A percentile compares a stretch with the other conserved stretches of the same genome.
These are phyloP conservation scores for Poliocrania exsul DNA, from an alignment of 2,797 vertebrate species.

Conservation along the genomic window DNA sequence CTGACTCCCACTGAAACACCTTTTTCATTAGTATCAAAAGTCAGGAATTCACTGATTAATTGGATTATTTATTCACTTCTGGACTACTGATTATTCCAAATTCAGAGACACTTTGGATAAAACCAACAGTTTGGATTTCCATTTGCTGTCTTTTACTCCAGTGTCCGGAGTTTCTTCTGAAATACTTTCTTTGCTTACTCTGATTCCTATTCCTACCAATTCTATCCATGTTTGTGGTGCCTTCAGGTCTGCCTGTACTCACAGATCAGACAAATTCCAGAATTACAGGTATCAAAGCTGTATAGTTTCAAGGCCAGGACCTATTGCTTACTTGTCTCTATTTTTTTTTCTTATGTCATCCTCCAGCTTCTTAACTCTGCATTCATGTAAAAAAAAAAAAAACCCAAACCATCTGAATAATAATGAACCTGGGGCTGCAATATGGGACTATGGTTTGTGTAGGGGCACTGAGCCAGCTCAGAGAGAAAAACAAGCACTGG, in stretches of 20 bases:
- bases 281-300: not conserved
- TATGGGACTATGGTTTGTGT: not conserved
- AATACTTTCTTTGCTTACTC: not conserved
- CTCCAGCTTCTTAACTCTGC: not conserved
- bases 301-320: not conserved
- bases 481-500: not conserved
- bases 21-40: not conserved
- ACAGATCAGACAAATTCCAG: not conserved
- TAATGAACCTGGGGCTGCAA: rapidly evolving
- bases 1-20: not conserved
- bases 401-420: not conserved
- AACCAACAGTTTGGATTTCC: not conserved
- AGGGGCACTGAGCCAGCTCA: not conserved
- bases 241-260: not conserved
- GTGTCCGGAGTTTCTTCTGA: not conserved
- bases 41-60: not conserved
- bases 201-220: not conserved
- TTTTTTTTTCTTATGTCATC: not conserved
- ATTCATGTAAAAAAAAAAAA: not conserved
- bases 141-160: not conserved
- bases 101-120: not conserved
- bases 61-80: not conserved
- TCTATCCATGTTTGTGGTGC: not conserved
- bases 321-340: not conserved
- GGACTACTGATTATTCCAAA: not conserved